Evolutionary conservation across 2,888 invertebrate species (phyloP).

Genomic region (Thymelicus lineola): DNA sequence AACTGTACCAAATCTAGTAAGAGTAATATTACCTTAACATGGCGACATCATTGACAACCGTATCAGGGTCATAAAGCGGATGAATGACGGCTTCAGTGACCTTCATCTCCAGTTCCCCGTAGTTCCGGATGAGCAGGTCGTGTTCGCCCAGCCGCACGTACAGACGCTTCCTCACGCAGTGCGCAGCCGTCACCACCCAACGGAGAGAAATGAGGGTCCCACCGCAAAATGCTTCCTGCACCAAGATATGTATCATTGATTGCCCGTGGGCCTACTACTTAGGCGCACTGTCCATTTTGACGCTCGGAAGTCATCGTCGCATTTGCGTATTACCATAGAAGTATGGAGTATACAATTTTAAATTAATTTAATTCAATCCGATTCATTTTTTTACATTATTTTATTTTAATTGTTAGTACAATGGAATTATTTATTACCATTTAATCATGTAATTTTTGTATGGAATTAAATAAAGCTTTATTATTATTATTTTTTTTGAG

Average conservation of each 20-base stretch:
- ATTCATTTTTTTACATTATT: too few species aligned
- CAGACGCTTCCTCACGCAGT: slow-evolving; percentile 91
- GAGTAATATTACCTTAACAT: slow-evolving; percentile 84
- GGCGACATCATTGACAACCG: slow-evolving; percentile 97
- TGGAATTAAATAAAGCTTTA: too few species aligned
- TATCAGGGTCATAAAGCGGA: slow-evolving; percentile 93
- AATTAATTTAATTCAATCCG: too few species aligned
- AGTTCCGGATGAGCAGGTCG: slow-evolving; percentile 90
- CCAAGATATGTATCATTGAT: slow-evolving; percentile 11
- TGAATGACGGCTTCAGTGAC: slow-evolving; percentile 91
- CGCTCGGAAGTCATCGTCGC: too few species aligned
- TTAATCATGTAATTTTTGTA: too few species aligned
- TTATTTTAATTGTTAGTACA: too few species aligned
- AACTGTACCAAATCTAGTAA: neutral
- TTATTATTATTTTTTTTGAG: too few species aligned
- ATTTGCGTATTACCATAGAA: too few species aligned
- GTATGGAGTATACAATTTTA: too few species aligned
- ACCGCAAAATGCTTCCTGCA: slow-evolving; percentile 94
- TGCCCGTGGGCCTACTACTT: too few species aligned
- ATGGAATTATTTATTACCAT: too few species aligned
- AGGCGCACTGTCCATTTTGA: too few species aligned
- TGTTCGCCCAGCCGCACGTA: slow-evolving; percentile 94
- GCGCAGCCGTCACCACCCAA: slow-evolving; percentile 95
- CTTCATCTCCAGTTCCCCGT: slow-evolving; percentile 91
- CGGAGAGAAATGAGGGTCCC: slow-evolving; percentile 92